Conservation (phyloP, 2,113 vertebrate genomes). For the Bombycilla garrulus region DNA sequence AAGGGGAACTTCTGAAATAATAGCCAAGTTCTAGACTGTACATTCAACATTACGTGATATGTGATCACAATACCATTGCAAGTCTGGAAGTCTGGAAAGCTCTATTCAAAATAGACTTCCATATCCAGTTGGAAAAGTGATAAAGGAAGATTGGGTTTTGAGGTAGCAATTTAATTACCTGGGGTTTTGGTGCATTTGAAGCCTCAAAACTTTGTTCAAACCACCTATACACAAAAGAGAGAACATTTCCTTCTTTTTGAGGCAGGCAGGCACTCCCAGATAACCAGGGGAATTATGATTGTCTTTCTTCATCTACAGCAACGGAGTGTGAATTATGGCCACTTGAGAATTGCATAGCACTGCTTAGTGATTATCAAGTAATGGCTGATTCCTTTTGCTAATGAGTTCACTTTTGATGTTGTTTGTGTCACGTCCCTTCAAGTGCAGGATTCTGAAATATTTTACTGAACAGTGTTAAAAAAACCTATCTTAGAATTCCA, state of each 20-base stretch:
- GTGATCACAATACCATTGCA: not conserved
- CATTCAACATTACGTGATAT: not conserved
- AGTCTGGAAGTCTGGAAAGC: not conserved
- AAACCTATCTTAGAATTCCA: not conserved
- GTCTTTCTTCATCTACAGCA: not conserved
- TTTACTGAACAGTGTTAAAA: not conserved
- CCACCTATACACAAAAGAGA: not conserved
- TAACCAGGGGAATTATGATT: slow-evolving; percentile 1
- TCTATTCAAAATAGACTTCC: not conserved
- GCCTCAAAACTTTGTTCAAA: not conserved
- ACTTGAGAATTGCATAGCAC: slow-evolving; percentile 1
- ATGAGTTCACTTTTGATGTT: slow-evolving; percentile 39
- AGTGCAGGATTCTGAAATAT: not conserved
- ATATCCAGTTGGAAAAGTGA: not conserved
- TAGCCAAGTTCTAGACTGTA: not conserved
- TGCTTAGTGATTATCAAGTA: slow-evolving; percentile 37
- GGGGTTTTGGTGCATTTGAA: not conserved
- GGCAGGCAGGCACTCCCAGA: not conserved
- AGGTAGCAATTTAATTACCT: not conserved
- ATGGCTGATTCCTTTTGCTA: slow-evolving; percentile 53
- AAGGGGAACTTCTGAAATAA: not conserved
- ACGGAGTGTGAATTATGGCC: not conserved
- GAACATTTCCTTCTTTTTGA: not conserved
- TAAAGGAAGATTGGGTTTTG: not conserved
- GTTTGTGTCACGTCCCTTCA: not conserved